These are phyloP conservation scores for Microtus montanus DNA, from an alignment of 2,113 vertebrate genomes.

Conservation along the genomic window DNA sequence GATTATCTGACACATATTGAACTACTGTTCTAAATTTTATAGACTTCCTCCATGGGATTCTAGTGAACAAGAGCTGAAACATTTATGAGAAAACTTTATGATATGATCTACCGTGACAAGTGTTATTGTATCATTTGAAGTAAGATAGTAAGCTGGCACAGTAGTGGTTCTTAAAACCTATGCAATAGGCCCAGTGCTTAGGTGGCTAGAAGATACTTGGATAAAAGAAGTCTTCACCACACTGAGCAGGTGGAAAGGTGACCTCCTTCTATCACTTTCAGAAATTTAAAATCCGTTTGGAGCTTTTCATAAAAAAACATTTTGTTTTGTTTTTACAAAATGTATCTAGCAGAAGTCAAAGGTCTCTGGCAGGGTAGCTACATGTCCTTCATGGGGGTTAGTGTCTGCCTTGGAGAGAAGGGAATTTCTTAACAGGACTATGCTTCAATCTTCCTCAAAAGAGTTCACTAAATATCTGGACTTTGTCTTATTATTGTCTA, in stretches of 20 bases:
- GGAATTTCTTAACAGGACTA: neutral
- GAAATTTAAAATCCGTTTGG: neutral
- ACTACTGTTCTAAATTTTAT: neutral
- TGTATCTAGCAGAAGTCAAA: neutral
- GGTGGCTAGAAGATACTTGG: neutral
- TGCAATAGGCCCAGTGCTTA: neutral
- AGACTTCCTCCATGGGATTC: neutral
- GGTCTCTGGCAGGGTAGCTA: neutral
- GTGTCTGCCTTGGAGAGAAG: neutral
- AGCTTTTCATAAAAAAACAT: neutral
- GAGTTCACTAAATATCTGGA: neutral
- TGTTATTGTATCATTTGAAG: neutral
- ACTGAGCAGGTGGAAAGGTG: neutral
- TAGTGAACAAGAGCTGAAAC: neutral
- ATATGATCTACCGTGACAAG: neutral
- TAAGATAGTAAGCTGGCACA: neutral
- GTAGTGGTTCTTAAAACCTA: neutral
- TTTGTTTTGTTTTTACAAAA: neutral
- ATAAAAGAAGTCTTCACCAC: neutral
- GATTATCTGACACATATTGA: neutral
- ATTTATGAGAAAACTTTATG: neutral
- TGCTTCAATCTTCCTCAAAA: neutral
- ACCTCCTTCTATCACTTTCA: neutral
- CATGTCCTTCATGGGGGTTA: neutral
- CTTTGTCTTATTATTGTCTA: constrained; percentile 5